Conservation (phyloP, 2,113 vertebrate species). For the Urocolius indicus region DNA sequence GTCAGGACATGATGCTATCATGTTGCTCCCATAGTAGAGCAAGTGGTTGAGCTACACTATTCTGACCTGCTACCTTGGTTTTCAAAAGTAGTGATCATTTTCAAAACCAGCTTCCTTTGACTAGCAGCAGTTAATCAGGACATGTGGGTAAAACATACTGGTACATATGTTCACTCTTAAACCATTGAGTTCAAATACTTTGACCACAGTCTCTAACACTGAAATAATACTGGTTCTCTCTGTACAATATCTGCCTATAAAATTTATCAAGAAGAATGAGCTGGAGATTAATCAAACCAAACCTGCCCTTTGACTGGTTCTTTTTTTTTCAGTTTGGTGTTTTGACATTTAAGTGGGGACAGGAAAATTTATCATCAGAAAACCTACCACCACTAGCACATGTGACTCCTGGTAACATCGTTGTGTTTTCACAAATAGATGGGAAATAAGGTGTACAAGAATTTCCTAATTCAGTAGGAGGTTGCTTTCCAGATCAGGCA, state of each 20-base stretch:
- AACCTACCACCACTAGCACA: not conserved
- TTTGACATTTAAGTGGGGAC: not conserved
- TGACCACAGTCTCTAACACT: not conserved
- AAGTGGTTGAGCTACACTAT: not conserved
- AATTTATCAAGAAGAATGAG: not conserved
- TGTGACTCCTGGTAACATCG: not conserved
- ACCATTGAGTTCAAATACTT: not conserved
- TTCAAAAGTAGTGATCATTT: not conserved
- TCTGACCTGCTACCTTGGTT: not conserved
- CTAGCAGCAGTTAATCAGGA: not conserved
- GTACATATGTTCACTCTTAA: not conserved
- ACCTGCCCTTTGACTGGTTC: not conserved
- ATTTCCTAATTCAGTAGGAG: not conserved
- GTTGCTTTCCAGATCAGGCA: not conserved
- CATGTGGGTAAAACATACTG: not conserved
- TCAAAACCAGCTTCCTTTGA: not conserved
- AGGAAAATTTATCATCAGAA: not conserved
- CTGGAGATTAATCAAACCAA: not conserved
- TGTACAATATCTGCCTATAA: not conserved
- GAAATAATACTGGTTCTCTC: not conserved
- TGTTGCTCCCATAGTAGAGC: fast-evolving
- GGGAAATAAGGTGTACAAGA: not conserved
- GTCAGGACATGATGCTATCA: not conserved
- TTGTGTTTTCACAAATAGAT: not conserved
- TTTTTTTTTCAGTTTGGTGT: not conserved